A percentile compares a stretch with the other conserved stretches of the same genome.
Evolutionary conservation across 2,113 vertebrate species (phyloP).

Genomic region (Chunga burmeisteri): DNA sequence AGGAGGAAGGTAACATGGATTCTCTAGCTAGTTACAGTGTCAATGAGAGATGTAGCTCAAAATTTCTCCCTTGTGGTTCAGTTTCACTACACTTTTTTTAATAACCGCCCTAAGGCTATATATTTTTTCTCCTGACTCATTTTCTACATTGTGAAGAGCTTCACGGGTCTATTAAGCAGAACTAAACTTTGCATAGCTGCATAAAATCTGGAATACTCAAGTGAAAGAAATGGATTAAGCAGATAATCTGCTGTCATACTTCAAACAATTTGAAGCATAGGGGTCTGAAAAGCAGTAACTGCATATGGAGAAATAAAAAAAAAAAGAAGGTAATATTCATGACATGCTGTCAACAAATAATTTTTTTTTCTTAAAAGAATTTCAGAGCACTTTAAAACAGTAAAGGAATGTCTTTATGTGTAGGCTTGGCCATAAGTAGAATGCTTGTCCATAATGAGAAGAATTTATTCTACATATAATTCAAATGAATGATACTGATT

Average conservation of each 20-base stretch:
- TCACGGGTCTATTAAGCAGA: background rate
- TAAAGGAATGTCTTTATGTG: background rate
- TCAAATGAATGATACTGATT: background rate
- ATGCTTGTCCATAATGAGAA: background rate
- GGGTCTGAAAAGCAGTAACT: background rate
- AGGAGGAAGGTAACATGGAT: background rate
- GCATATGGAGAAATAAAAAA: background rate
- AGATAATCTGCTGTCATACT: constrained; percentile 8
- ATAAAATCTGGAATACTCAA: background rate
- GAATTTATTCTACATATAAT: background rate
- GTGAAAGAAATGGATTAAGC: constrained; percentile 13
- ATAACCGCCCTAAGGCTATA: background rate
- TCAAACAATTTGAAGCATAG: background rate
- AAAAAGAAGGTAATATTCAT: background rate
- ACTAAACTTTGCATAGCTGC: background rate
- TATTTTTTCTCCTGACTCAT: background rate
- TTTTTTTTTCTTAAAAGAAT: background rate
- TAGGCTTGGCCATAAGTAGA: background rate
- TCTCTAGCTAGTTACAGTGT: background rate
- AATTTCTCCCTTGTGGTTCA: background rate
- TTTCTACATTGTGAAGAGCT: background rate
- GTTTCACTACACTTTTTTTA: background rate
- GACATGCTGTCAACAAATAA: background rate
- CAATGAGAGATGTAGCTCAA: background rate
- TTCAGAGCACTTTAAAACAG: background rate